Evolutionary conservation across 1,140 invertebrate species (phyloP), one percentile per base, ranked within the genome.

Genomic region (Elymnias hypermnestra): DNA sequence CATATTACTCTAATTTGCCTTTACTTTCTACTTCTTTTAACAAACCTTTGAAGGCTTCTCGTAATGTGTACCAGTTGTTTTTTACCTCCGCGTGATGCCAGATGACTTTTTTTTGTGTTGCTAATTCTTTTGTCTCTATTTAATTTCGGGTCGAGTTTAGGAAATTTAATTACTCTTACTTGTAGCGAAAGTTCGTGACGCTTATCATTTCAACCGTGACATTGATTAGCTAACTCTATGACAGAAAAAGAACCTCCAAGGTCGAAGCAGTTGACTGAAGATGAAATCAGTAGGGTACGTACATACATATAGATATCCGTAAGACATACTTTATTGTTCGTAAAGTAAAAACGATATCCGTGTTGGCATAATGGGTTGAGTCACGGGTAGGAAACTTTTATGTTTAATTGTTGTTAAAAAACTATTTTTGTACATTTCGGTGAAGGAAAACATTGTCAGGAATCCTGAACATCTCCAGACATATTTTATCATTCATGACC

Each of bases 11-110:
- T 83, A 84, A 81, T 83, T 83, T 76, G 49, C 62, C 66, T 77
- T 72, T 72, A 82, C 77, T 79, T 81, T 79, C 59, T 69, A 60
- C 51, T 81, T 79, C 81, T 78, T 83, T 79, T 77, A 83, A 75
- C 75, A 79, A 71, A 71, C 67, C 60, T 66, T 69, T 64, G 60
- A 76, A 77, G 72, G 63, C 56, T 57, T 58, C 69, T 62, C 65
- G 72, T 75, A 69, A 73, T 74, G 62, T 79, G 53, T 69, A 84
- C 64, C 81, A 84, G 81, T 84, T 82, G 65, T 81, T 83, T 79
- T 84, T 83, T 84, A 78, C 66, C 61, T 41, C 59, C 56, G 59
- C 48, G 54, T 79, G 60, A 70, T 57, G 58, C 67, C 76, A 76
- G 81, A 49, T 57, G 73, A 69, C 62, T 69, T 68, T 66, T n/a